Evolutionary conservation across 2,113 vertebrate genomes (phyloP), one percentile per base, ranked within the genome.

Genomic region (Eonycteris spelaea): DNA sequence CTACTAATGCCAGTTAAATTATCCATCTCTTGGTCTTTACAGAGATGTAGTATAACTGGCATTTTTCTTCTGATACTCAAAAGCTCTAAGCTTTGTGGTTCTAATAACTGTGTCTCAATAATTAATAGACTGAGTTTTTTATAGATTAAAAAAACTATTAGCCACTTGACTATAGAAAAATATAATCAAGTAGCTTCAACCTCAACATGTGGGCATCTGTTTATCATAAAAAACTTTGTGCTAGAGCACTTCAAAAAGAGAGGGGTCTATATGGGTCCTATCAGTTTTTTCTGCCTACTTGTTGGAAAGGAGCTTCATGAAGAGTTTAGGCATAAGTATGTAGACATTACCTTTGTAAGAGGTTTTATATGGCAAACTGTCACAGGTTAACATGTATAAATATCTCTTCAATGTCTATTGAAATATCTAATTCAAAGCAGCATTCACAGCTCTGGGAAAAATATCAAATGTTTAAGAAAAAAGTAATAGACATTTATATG

Each of bases 401-500:
- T 2, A 77, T 40, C 4, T 26, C 38, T 94, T 91, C 63, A 16
- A 67, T 70, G 82, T 93, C 45, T 73, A 48, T 13, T 77, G 85
- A 93, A 91, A 59, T 82, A 53, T 65, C 75, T 84, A 33, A 73
- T 73, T 89, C 59, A 96, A 77, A 93, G 21, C 6, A 91, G 26
- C 18, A 95, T 67, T 90, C 57, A 80, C 9, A 71, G 30, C 61
- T 12, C 40, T 88, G 6, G 15, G 19, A 2, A 35, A 85, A 61
- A 74, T 57, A 43, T 77, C 15, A 94, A 13, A 65, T 82, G 30
- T 74, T 91, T 88, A 61, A 73, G 63, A 89, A 80, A 35, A 88
- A 95, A 85, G 63, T 59, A 83, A 74, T 15, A 57, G n/a, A 40
- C 40, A 40, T 40, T 40, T 14, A 75, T n/a, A 33, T 15, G 6